These are phyloP conservation scores for Poliocrania exsul DNA, from an alignment of 2,797 vertebrate species.

Conservation along the genomic window DNA sequence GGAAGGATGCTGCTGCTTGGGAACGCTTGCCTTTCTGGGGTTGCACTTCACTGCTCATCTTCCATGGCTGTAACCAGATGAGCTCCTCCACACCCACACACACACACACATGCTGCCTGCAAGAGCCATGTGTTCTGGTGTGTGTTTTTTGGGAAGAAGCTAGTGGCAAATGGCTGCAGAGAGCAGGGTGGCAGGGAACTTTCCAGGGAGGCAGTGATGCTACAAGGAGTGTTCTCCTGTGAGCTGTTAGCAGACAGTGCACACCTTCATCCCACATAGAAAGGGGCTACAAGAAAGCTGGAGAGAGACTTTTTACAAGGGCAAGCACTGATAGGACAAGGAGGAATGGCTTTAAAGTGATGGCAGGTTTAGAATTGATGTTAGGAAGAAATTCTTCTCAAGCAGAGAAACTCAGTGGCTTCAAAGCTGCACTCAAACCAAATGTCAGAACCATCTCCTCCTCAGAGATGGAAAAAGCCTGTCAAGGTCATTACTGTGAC, in stretches of 20 bases:
- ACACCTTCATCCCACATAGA: background rate
- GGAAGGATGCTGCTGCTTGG: background rate
- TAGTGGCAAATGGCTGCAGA: background rate
- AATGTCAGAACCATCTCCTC: background rate
- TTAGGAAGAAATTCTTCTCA: background rate
- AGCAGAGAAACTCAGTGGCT: background rate
- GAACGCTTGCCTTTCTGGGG: background rate
- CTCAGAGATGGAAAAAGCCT: background rate
- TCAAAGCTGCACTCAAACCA: background rate
- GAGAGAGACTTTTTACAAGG: background rate
- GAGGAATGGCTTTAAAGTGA: background rate
- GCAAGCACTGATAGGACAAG: background rate
- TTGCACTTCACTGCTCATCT: accelerated
- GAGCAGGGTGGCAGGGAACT: background rate
- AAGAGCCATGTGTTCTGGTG: background rate
- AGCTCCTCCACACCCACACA: accelerated
- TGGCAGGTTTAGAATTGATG: background rate
- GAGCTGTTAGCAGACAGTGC: background rate
- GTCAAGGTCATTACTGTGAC: background rate
- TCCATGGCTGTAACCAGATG: accelerated
- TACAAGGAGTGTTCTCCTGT: background rate
- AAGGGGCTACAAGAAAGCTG: background rate
- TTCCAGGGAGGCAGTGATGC: background rate
- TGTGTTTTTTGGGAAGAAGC: background rate
- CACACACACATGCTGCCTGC: accelerated